Base-by-base conservation (phyloP, 2,797 vertebrate species). In the Mico argentatus region DNA sequence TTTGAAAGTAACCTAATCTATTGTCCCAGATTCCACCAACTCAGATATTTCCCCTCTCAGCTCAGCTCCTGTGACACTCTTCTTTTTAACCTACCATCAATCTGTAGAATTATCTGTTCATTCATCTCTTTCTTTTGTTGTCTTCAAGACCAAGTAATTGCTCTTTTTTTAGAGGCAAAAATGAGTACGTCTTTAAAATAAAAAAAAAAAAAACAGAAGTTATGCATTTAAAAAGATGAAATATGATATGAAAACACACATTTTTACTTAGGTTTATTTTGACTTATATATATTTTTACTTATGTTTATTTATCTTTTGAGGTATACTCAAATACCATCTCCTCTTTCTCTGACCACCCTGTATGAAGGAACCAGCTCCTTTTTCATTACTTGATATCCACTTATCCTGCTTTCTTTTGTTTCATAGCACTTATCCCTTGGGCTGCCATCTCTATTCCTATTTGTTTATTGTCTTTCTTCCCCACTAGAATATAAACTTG, bases 301-400 rank as follows among this genome's bases (percentile, higher is more conserved):
- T 72, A 20, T 14, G 14, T 39, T 55, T 86, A 12, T 67, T 86
- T 76, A 76, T 72, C n/a, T 59, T 76, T 55, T 13, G 19, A 30
- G 39, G 1, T 19, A 24, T 26, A 4, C 26, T 73, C 57, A 59
- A 50, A 26, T 59, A 10, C 20, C n/a, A 24, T 80, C 14, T n/a
- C 5, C 26, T 73, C 33, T 55, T 50, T 44, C 76, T 61, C 75
- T 33, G 85, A 61, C 15, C n/a, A 11, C 36, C 36, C 9, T 36
- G 0, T 7, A 3, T 27, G 13, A 39, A n/a, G 39, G 2, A n/a
- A 3, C 11, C 33, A 5, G 2, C 70, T n/a, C 0, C 41, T 15
- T 83, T 67, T 30, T 9, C 1, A 4, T 76, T 7, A 48, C 4
- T 52, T 59, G 48, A n/a, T 52, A 36, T 44, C 57, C 24, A 20